Base-by-base conservation (phyloP, 2,888 invertebrate species). In the Nysson spinosus region DNA sequence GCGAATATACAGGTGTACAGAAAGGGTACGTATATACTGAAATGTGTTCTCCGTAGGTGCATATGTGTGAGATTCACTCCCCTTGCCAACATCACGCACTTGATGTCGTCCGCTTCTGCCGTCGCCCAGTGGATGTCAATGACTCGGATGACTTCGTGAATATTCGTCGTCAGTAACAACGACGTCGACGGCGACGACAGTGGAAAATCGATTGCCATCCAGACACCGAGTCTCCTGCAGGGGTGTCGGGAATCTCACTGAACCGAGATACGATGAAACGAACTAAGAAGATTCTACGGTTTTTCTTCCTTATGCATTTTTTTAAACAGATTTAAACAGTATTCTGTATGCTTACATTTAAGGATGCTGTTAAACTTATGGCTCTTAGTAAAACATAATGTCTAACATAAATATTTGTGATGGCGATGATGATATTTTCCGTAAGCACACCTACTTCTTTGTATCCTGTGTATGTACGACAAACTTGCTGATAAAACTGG, bases 131-230 rank as follows among this genome's bases (percentile, higher is more conserved):
- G 80, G 81, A 85, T 84, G 84, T 85, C 85, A 85, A 85, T 85
- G 85, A 85, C 84, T 85, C 75, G 80, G 79, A 84, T 85, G 84
- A 84, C 82, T 84, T 78, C 75, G 76, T 76, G 80, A 77, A 80
- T 78, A 78, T 75, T 77, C 75, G 76, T 74, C 77, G 74, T 77
- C 78, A 69, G 72, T 78, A 70, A 72, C 77, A 70, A 77, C 69
- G 66, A 66, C 77, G 62, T 58, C 70, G 63, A 44, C 65, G 71
- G 47, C 63, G 69, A 63, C 80, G 78, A 75, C 77, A 75, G 73
- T 63, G 70, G 71, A 83, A 82, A 82, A 81, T 82, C 83, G 81
- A 83, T 83, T 72, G 69, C 71, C 64, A 69, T 63, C 73, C 78
- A 68, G 71, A 69, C 76, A 70, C 67, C 69, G 69, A 55, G 70